These are phyloP conservation scores for Melanotaenia pygmaea DNA, from an alignment of 2,797 vertebrate species.

Conservation along the genomic window DNA sequence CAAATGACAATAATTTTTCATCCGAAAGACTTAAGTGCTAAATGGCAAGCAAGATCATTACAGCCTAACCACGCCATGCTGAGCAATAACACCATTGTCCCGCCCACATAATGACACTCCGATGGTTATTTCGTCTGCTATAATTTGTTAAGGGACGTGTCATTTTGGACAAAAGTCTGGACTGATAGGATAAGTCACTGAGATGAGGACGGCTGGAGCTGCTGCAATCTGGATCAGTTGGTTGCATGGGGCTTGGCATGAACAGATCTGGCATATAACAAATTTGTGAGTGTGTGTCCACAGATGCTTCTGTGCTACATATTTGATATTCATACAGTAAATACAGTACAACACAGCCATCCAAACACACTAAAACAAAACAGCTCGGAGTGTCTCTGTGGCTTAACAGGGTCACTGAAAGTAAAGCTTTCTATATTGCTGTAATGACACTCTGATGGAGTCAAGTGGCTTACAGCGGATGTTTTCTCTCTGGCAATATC, in stretches of 20 bases:
- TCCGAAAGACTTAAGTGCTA: constrained; percentile 74
- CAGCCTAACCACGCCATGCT: constrained; percentile 52
- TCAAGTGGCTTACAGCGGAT: constrained; percentile 46
- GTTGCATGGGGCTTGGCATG: constrained; percentile 57
- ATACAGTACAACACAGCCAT: not conserved
- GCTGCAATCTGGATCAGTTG: constrained; percentile 73
- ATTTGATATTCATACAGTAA: constrained; percentile 17
- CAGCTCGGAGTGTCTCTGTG: not conserved
- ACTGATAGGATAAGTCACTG: constrained; percentile 77
- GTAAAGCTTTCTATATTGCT: not conserved
- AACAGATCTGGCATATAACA: constrained; percentile 37
- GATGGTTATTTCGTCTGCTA: constrained; percentile 87
- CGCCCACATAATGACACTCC: constrained; percentile 80
- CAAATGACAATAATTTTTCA: constrained; percentile 24
- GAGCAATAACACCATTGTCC: constrained; percentile 70
- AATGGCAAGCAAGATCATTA: constrained; percentile 48
- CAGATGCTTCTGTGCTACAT: constrained; percentile 24
- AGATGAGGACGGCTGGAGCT: constrained; percentile 70
- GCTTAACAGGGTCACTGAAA: not conserved
- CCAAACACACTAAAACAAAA: constrained; percentile 1
- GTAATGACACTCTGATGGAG: not conserved
- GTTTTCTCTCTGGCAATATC: constrained; percentile 40
- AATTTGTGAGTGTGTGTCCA: constrained; percentile 22
- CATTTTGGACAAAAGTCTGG: constrained; percentile 79
- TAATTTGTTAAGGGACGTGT: constrained; percentile 85